Percentiles rank a stretch among this genome's conserved stretches.
phyloP scores from a whole-genome alignment of 2,797 vertebrate species.

The Smutsia gigantea region DNA sequence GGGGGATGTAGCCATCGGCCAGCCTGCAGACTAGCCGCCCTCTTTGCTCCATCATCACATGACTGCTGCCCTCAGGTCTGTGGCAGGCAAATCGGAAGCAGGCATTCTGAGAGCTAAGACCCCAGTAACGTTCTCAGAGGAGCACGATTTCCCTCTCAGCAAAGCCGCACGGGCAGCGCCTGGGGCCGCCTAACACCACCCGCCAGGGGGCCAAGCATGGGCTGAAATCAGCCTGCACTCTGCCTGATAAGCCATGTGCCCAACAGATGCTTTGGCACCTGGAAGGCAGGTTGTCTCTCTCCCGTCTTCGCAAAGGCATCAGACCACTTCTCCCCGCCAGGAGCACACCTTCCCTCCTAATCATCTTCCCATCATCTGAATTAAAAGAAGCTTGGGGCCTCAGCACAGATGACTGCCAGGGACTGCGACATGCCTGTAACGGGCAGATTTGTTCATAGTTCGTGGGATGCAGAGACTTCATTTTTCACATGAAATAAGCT shows the following conservation, averaged over 20 bases:
- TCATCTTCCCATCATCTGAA: not conserved
- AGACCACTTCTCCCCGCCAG: not conserved
- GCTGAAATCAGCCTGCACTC: not conserved
- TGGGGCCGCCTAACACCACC: not conserved
- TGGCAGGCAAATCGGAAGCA: not conserved
- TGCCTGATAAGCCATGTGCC: not conserved
- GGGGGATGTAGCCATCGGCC: not conserved
- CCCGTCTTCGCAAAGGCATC: not conserved
- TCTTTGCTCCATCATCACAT: not conserved
- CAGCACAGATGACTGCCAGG: not conserved
- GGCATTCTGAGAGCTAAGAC: not conserved
- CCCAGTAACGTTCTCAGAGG: not conserved
- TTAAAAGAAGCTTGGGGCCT: not conserved
- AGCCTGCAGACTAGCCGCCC: not conserved
- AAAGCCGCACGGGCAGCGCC: not conserved
- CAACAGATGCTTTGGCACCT: not conserved
- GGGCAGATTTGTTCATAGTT: not conserved
- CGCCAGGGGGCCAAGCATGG: fast-evolving
- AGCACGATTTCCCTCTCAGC: not conserved
- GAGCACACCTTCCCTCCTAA: not conserved
- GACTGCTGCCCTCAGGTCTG: not conserved
- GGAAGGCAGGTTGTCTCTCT: not conserved
- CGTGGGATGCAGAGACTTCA: not conserved
- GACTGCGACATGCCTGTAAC: not conserved
- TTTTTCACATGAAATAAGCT: slow-evolving; percentile 16